Base-by-base conservation (phyloP, 2,797 vertebrate genomes). In the Molossus alvarezi region DNA sequence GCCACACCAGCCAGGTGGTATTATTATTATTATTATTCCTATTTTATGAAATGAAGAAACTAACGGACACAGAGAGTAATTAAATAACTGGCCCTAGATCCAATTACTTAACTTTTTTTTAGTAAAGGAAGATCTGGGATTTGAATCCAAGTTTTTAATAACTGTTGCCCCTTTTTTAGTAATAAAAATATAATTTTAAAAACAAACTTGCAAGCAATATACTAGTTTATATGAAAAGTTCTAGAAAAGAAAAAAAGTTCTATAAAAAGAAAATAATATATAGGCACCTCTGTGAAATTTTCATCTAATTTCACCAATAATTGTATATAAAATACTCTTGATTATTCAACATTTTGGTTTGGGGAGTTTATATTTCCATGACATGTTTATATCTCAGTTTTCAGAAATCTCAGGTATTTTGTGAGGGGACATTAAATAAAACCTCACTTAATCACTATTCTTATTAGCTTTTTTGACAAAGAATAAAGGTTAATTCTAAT, bases 91-190 rank as follows among this genome's bases (percentile, higher is more conserved):
- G n/a, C 53, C 29, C 7, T 65, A 62, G 4, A 33, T 37, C 58
- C 79, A 37, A 83, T 76, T 88, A 75, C 75, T 91, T 88, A 86
- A 75, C 29, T 84, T 75, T 41, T 33, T 41, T 41, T 83, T 72
- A 33, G 48, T 77, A 58, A 77, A 71, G 67, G 25, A 94, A 79
- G 51, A 88, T 4, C 37, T 57, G 60, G 60, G 14, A 51, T 93
- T 88, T 95, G 33, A 93, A 55, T 84, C 29, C 27, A 80, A 67
- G 41, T 77, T 96, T 48, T 62, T 95, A 77, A 87, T 85, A 73
- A 89, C 13, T 82, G 23, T 65, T 88, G 45, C 17, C 21, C 13
- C 21, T 18, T 85, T 83, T 90, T 88, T 77, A 65, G 33, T 95
- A 94, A 92, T 90, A 94, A 86, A 67, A 71, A 75, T 57, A 41